Base-by-base conservation (phyloP, 2,888 invertebrate genomes). In the Ptilodon capucinus region DNA sequence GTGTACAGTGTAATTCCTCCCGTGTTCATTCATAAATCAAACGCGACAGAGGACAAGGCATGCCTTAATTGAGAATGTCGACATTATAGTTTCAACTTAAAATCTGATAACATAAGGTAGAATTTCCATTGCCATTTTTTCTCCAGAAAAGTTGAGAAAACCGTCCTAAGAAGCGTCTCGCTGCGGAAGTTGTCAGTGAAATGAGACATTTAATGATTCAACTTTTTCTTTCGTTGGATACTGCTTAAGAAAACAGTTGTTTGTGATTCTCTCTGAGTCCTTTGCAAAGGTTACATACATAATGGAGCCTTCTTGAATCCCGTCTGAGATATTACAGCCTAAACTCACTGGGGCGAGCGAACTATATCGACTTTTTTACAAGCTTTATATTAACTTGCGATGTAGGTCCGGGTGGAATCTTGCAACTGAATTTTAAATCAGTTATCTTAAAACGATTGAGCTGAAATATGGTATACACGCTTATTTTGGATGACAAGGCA, bases 1-100 rank as follows among this genome's bases (percentile, higher is more conserved):
- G n/a, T n/a, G n/a, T n/a, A n/a, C n/a, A n/a, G n/a, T n/a, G n/a
- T n/a, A n/a, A n/a, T 71, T 69, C 70, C 64, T 64, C 59, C 66
- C 62, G 57, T 66, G 64, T 65, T 69, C 70, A 73, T 79, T 77
- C 74, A 77, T 76, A 76, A 78, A 77, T 70, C 62, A 72, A 63
- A 50, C 16, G 56, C 54, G 51, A 61, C 54, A 58, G 51, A 58
- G 54, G 60, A 64, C 60, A 57, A 54, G 57, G 45, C 54, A 48
- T 43, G 55, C 54, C 39, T 66, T 66, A 63, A 63, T 66, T 60
- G 57, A 54, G 53, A 51, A 38, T 16, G 32, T 16, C 42, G 38
- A 49, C 36, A n/a, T 47, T 13, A 9, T 11, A 59, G 44, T 55
- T 57, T 57, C 34, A 51, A 51, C 64, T 64, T 57, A 55, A 56